Base-by-base conservation (phyloP, 2,113 vertebrate species). In the Dermatemys mawii region DNA sequence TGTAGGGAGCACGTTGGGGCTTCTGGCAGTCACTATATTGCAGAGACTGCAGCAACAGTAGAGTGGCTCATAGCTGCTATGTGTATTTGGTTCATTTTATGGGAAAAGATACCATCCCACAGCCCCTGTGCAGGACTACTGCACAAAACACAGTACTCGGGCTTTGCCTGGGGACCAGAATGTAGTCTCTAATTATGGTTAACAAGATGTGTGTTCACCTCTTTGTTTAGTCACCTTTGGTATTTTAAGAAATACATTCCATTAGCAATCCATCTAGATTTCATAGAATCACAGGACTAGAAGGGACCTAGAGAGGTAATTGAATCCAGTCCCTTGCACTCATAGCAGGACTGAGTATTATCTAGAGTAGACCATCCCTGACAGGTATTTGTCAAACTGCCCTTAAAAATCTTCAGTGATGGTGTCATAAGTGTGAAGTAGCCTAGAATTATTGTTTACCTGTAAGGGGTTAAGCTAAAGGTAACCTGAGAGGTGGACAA, bases 131-230 rank as follows among this genome's bases (percentile, higher is more conserved):
- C 2, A 29, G 44, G 32, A 54, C 32, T 29, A 32, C 78, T 57
- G 88, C 82, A 10, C 17, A 79, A 79, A 78, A 49, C 57, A 11
- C 38, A 84, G 55, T 29, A 38, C 7, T 5, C 86, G 88, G 91
- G 87, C 60, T 81, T 63, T 4, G 10, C 1, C 0, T 16, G 8
- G 54, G 35, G 29, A 1, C 57, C 24, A 22, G 50, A 84, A 24
- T 6, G 2, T 67, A 1, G 14, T 27, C 10, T 0, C 8, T 53
- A 9, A 26, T 0, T 44, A 32, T 1, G 57, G 75, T 2, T 1
- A 24, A 48, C 78, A 26, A 29, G 29, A 49, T 1, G 51, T n/a
- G 1, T 0, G 5, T 78, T 82, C 48, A 4, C n/a, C 41, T 53
- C 27, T 41, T 9, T 3, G 24, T 84, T 32, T 44, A 57, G 27